Conservation (phyloP, 2,888 invertebrate species). For the Schrankia costaestrigalis region DNA sequence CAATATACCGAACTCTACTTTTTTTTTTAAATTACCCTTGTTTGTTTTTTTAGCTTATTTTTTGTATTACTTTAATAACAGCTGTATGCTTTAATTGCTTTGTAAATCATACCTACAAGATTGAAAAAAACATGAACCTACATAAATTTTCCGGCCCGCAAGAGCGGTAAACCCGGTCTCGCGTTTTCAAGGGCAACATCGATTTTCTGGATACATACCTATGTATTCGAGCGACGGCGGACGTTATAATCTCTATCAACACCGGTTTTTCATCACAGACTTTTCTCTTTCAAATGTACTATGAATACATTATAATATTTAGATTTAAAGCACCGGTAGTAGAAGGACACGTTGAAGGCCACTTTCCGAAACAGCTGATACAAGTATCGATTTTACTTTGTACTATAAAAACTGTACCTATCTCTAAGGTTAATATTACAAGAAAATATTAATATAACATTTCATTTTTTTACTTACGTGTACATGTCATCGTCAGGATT, state of each 20-base stretch:
- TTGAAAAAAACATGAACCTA: not conserved
- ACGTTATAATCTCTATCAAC: not conserved
- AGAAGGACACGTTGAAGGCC: constrained; percentile 16
- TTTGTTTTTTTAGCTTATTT: no score
- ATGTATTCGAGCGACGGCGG: constrained; percentile 4
- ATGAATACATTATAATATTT: no score
- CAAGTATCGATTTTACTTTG: constrained; percentile 18
- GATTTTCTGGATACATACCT: constrained; percentile 13
- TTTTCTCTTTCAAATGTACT: no score
- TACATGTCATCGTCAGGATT: constrained; percentile 59
- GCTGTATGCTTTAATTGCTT: no score
- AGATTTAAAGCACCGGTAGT: no score
- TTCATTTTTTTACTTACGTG: constrained; percentile 49
- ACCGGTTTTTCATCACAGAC: no score
- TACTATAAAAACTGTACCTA: no score
- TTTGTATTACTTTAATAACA: no score
- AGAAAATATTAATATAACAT: constrained; percentile 1
- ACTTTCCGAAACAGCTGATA: constrained; percentile 19
- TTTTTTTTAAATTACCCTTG: no score
- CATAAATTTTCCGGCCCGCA: not conserved
- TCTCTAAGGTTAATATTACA: no score
- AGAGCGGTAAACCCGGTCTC: not conserved
- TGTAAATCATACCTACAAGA: not conserved
- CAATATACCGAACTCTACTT: no score
- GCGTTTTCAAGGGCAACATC: constrained; percentile 17